These are phyloP conservation scores for Actinopyga echinites DNA, from an alignment of 53 echinoderm and acorn worm species.

Conservation along the genomic window DNA sequence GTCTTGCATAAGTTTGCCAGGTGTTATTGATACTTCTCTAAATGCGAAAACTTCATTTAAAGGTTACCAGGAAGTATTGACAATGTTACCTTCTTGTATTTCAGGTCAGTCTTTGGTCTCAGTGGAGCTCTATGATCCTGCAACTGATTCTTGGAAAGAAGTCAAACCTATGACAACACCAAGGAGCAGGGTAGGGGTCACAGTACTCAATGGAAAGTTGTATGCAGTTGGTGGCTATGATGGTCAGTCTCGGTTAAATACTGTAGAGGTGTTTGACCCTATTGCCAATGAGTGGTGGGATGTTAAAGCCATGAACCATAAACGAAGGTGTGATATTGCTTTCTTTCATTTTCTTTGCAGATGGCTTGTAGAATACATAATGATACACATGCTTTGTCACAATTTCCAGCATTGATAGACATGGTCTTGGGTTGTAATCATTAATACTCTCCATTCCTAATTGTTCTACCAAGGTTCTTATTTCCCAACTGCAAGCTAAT, in stretches of 20 bases:
- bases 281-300: slow-evolving; percentile 96
- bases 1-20: too few species aligned
- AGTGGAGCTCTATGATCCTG: slow-evolving; percentile 88
- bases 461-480: too few species aligned
- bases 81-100: slow-evolving; percentile 1
- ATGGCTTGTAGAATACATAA: too few species aligned
- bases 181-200: slow-evolving; percentile 92
- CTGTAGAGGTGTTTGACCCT: slow-evolving; percentile 95
- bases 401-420: too few species aligned
- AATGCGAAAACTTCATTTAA: too few species aligned
- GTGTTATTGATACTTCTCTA: too few species aligned
- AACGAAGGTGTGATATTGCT: slow-evolving; percentile 66
- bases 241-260: slow-evolving; percentile 85
- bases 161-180: slow-evolving; percentile 95
- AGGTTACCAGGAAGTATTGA: too few species aligned
- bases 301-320: slow-evolving; percentile 91
- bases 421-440: too few species aligned
- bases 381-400: too few species aligned
- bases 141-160: slow-evolving; percentile 68
- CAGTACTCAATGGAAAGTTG: slow-evolving; percentile 76
- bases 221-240: slow-evolving; percentile 99
- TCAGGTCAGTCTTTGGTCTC: slow-evolving; percentile 88
- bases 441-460: too few species aligned
- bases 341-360: not conserved
- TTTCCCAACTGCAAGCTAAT: too few species aligned